A percentile compares a stretch with the other conserved stretches of the same genome.
Conservation (phyloP, 2,113 vertebrate species). For the Corvus cornix region DNA sequence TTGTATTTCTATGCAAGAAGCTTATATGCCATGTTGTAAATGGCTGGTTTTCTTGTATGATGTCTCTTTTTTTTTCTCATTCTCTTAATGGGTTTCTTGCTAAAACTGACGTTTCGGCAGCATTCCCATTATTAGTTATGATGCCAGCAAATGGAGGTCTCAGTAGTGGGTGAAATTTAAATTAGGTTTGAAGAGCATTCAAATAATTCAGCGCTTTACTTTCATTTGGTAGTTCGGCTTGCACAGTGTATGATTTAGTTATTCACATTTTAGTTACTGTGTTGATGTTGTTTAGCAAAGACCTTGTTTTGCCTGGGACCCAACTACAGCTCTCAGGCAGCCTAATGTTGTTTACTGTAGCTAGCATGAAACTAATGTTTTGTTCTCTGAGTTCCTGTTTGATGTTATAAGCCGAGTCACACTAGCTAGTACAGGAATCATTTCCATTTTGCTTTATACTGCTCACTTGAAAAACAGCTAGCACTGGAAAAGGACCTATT, state of each 20-base stretch:
- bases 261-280: slow-evolving; percentile 61
- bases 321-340: slow-evolving; percentile 1
- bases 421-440: slow-evolving; percentile 26
- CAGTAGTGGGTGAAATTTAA: slow-evolving; percentile 69
- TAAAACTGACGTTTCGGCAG: slow-evolving; percentile 67
- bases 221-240: slow-evolving; percentile 51
- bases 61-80: slow-evolving; percentile 52
- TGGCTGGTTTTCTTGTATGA: slow-evolving; percentile 62
- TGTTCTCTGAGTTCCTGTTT: slow-evolving; percentile 42
- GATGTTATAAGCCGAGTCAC: slow-evolving; percentile 48
- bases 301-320: slow-evolving; percentile 54
- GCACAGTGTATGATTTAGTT: slow-evolving; percentile 56
- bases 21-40: slow-evolving; percentile 65
- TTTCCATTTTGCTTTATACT: slow-evolving; percentile 46
- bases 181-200: slow-evolving; percentile 62
- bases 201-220: slow-evolving; percentile 56
- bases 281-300: slow-evolving; percentile 48
- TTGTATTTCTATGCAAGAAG: slow-evolving; percentile 58
- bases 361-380: slow-evolving; percentile 51
- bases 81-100: slow-evolving; percentile 58
- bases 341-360: slow-evolving; percentile 53
- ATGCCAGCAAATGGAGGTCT: slow-evolving; percentile 62
- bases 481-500: neutral
- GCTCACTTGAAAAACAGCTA: slow-evolving; percentile 12
- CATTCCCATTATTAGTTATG: slow-evolving; percentile 70